These are phyloP conservation scores for Leptocoma aspasia DNA, from an alignment of 2,113 vertebrate species.

Conservation along the genomic window DNA sequence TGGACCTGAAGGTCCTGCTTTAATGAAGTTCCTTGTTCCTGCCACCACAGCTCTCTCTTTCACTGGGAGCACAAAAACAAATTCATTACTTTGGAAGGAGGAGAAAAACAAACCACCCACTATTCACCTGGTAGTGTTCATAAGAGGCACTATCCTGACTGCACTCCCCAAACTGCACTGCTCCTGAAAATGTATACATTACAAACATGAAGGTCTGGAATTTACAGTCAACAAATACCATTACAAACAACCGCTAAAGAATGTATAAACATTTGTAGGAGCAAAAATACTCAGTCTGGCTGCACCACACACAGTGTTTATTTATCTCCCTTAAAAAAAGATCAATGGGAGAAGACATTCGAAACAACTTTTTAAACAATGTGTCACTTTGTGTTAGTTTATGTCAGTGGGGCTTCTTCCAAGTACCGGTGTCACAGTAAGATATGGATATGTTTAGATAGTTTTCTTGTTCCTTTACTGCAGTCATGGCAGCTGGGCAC, in stretches of 20 bases:
- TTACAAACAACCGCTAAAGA: slow-evolving; percentile 46
- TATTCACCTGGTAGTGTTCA: slow-evolving; percentile 3
- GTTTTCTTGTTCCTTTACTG: slow-evolving; percentile 40
- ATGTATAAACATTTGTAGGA: slow-evolving; percentile 52
- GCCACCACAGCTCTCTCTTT: background rate
- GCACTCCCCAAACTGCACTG: background rate
- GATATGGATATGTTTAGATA: slow-evolving; percentile 39
- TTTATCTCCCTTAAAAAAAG: slow-evolving; percentile 57
- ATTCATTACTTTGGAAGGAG: background rate
- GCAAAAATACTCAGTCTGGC: slow-evolving; percentile 32
- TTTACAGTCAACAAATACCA: slow-evolving; percentile 68
- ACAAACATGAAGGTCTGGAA: slow-evolving; percentile 57
- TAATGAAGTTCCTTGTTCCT: background rate
- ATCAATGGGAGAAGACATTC: slow-evolving; percentile 56
- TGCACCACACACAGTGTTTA: slow-evolving; percentile 62
- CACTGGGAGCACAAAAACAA: slow-evolving; percentile 24
- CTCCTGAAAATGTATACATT: slow-evolving; percentile 54
- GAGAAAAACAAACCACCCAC: background rate
- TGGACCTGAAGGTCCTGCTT: background rate
- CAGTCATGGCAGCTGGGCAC: background rate
- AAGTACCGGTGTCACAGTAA: slow-evolving; percentile 55
- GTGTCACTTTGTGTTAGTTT: slow-evolving; percentile 58
- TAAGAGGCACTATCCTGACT: background rate
- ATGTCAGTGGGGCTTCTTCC: slow-evolving; percentile 54
- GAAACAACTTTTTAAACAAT: slow-evolving; percentile 67